Evolutionary conservation across 2,113 vertebrate species (phyloP).

Genomic region (Brevimyrus niger): DNA sequence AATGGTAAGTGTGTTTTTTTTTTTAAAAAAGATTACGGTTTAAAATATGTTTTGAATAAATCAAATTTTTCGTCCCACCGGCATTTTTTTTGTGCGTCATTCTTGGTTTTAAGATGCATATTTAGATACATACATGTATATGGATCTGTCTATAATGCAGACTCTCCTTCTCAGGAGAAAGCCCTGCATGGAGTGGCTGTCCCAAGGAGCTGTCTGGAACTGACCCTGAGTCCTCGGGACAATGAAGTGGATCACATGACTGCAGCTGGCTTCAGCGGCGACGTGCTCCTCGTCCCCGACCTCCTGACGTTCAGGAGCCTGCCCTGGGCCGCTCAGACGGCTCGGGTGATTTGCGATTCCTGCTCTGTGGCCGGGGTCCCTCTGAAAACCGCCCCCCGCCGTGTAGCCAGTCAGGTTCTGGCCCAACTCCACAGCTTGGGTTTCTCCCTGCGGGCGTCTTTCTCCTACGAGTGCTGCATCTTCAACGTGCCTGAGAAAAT

Average conservation of each 20-base stretch:
- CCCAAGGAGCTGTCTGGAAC: slow-evolving; percentile 84
- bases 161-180: slow-evolving; percentile 68
- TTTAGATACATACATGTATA: background rate
- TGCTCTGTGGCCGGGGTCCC: slow-evolving; percentile 72
- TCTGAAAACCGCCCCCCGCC: slow-evolving; percentile 75
- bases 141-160: background rate
- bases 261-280: slow-evolving; percentile 75
- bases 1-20: background rate
- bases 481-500: slow-evolving; percentile 72
- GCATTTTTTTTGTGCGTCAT: background rate
- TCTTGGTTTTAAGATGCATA: background rate
- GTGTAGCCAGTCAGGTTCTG: slow-evolving; percentile 78
- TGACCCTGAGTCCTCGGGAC: slow-evolving; percentile 73
- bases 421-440: slow-evolving; percentile 70
- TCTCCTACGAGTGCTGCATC: slow-evolving; percentile 86
- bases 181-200: slow-evolving; percentile 74
- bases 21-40: background rate
- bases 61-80: background rate
- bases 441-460: slow-evolving; percentile 75
- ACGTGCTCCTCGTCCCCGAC: slow-evolving; percentile 82
- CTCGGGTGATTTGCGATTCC: slow-evolving; percentile 84
- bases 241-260: slow-evolving; percentile 73
- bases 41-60: background rate
- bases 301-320: slow-evolving; percentile 74
- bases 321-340: slow-evolving; percentile 81